Evolutionary conservation across 2,888 invertebrate genomes (phyloP).

Genomic region (Uloborus plumipes): DNA sequence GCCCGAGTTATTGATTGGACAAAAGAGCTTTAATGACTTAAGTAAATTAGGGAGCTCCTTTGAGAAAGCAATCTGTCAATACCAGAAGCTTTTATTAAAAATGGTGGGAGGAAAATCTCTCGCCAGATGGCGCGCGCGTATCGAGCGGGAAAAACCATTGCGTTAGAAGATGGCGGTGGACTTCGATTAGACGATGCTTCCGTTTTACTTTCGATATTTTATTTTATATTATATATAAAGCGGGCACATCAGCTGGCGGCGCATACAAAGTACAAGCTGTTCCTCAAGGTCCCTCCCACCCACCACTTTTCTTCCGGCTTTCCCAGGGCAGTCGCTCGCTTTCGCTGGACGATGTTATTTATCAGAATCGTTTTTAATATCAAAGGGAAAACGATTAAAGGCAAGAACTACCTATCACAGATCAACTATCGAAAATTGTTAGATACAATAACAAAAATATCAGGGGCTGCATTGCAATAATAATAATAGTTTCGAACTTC

Average conservation of each 20-base stretch:
- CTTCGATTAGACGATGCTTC: constrained; percentile 44
- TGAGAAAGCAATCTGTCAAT: constrained; percentile 61
- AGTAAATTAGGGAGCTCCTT: constrained; percentile 59
- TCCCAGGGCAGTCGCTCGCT: neutral
- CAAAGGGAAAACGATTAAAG: neutral
- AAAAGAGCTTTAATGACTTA: constrained; percentile 60
- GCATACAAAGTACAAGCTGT: constrained; percentile 60
- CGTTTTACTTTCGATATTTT: constrained; percentile 51
- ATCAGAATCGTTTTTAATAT: constrained; percentile 57
- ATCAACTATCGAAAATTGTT: no score
- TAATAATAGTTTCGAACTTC: no score
- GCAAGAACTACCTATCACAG: no score
- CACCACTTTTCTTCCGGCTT: constrained; percentile 16
- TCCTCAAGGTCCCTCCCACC: constrained; percentile 38
- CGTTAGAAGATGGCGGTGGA: constrained; percentile 50
- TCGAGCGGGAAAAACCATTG: constrained; percentile 59
- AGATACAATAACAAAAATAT: no score
- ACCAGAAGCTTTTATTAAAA: constrained; percentile 61
- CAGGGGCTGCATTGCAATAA: no score
- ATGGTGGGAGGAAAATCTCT: constrained; percentile 57
- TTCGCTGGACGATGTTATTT: constrained; percentile 38
- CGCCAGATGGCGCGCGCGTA: constrained; percentile 55
- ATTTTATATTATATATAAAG: constrained; percentile 60
- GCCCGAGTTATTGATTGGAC: constrained; percentile 57
- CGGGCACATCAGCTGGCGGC: constrained; percentile 41